Evolutionary conservation across 2,797 vertebrate genomes (phyloP).

Genomic region (Bryconaethiops microstoma): DNA sequence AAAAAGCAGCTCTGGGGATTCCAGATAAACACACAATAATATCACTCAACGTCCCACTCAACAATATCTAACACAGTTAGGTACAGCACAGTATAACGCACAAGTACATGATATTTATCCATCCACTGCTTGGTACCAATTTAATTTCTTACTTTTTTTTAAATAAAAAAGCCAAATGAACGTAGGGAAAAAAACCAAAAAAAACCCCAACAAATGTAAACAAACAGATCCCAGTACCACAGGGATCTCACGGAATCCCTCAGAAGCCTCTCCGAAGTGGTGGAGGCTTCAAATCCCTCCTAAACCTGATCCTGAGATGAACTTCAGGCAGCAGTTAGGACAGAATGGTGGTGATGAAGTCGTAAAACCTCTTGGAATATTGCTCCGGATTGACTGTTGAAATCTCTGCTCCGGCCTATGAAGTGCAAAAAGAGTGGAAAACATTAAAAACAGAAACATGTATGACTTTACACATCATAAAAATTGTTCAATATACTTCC

Average conservation of each 20-base stretch:
- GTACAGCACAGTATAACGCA: conserved; percentile 52
- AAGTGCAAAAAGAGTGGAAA: conserved; percentile 1
- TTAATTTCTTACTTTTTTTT: conserved; percentile 36
- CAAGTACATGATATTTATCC: conserved; percentile 59
- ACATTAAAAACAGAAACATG: not conserved
- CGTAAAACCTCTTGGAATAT: conserved; percentile 99
- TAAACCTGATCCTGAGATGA: conserved; percentile 3
- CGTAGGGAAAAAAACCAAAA: conserved; percentile 54
- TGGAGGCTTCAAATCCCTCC: conserved; percentile 9
- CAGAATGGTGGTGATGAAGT: conserved; percentile 99
- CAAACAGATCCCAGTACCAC: conserved; percentile 27
- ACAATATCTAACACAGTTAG: conserved; percentile 59
- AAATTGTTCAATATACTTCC: not conserved
- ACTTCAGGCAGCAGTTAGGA: conserved; percentile 85
- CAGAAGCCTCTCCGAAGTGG: conserved; percentile 21
- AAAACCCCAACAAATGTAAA: conserved; percentile 46
- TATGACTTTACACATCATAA: not conserved
- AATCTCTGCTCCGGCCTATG: conserved; percentile 96
- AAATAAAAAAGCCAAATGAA: conserved; percentile 62
- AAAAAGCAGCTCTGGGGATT: conserved; percentile 76
- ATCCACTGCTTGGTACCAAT: conserved; percentile 67
- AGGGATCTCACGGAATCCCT: conserved; percentile 17
- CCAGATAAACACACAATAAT: conserved; percentile 55
- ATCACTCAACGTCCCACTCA: conserved; percentile 63
- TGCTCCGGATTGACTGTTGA: conserved; percentile 99